Conservation (phyloP, 2,888 invertebrate species). For the Xanthia togata region DNA sequence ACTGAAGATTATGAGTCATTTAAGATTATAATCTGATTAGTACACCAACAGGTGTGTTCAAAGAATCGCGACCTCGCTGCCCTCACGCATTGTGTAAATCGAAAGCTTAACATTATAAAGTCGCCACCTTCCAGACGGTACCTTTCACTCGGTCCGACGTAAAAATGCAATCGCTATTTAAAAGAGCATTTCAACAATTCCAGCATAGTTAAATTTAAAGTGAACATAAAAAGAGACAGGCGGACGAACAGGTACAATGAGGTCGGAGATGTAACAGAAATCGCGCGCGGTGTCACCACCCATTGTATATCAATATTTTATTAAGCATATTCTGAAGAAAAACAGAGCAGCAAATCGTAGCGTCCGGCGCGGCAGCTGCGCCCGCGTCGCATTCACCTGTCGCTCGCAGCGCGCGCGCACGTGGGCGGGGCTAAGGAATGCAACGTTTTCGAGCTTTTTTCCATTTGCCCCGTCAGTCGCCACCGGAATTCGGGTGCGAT, state of each 20-base stretch:
- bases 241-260: conserved; percentile 73
- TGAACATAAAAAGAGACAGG: conserved; percentile 66
- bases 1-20: conserved; percentile 36
- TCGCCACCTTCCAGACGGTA: conserved; percentile 35
- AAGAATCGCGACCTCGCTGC: conserved; percentile 40
- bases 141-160: conserved; percentile 55
- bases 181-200: conserved; percentile 51
- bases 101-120: conserved; percentile 49
- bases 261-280: conserved; percentile 73
- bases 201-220: conserved; percentile 55
- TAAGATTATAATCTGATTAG: conserved; percentile 27
- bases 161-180: conserved; percentile 58
- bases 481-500: conserved; percentile 89
- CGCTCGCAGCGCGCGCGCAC: conserved; percentile 81
- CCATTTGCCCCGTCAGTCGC: conserved; percentile 83
- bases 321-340: conserved; percentile 83
- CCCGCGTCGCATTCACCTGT: conserved; percentile 88
- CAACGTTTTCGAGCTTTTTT: conserved; percentile 85
- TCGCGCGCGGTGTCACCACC: conserved; percentile 79
- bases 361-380: conserved; percentile 81
- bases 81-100: conserved; percentile 49
- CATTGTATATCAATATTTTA: conserved; percentile 87
- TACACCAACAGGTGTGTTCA: conserved; percentile 32
- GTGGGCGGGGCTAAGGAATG: conserved; percentile 86
- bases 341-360: conserved; percentile 83